Percentiles rank a stretch among this genome's conserved stretches.
phyloP scores from a whole-genome alignment of 2,888 invertebrate species.

The Philonicus albiceps region DNA sequence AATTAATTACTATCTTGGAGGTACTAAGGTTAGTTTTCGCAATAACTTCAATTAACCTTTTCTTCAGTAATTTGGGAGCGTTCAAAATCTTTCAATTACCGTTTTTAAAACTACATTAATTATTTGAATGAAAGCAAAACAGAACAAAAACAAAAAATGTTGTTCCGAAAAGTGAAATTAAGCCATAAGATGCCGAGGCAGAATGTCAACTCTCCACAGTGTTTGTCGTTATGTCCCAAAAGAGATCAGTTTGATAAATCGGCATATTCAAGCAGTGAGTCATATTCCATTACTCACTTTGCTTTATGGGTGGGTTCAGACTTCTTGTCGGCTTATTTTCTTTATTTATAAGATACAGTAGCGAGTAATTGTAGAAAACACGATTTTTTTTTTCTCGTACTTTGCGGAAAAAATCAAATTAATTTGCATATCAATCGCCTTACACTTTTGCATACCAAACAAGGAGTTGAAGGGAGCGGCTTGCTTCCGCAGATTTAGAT shows the following conservation, averaged over 20 bases:
- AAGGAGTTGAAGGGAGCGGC: not conserved
- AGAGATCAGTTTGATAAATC: not conserved
- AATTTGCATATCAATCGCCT: not conserved
- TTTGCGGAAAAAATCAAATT: not conserved
- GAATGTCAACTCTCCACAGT: not conserved
- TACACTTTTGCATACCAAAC: not conserved
- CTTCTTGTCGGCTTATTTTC: not conserved
- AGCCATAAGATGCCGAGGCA: not conserved
- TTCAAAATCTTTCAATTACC: not conserved
- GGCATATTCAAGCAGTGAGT: not conserved
- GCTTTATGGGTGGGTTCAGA: not conserved
- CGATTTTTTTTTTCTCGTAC: not conserved
- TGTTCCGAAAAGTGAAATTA: not conserved
- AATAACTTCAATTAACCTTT: not conserved
- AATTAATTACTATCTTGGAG: not conserved
- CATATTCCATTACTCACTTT: not conserved
- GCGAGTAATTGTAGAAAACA: not conserved
- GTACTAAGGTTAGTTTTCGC: not conserved
- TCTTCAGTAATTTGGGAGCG: not conserved
- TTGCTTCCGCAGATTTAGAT: not conserved
- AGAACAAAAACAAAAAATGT: not conserved
- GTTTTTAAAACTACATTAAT: not conserved
- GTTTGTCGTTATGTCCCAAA: not conserved
- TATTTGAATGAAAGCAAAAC: not conserved
- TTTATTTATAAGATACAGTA: not conserved